A percentile compares a stretch with the other conserved stretches of the same genome.
These are phyloP conservation scores for Meloe dianella DNA, from an alignment of 2,888 invertebrate genomes.

Conservation along the genomic window DNA sequence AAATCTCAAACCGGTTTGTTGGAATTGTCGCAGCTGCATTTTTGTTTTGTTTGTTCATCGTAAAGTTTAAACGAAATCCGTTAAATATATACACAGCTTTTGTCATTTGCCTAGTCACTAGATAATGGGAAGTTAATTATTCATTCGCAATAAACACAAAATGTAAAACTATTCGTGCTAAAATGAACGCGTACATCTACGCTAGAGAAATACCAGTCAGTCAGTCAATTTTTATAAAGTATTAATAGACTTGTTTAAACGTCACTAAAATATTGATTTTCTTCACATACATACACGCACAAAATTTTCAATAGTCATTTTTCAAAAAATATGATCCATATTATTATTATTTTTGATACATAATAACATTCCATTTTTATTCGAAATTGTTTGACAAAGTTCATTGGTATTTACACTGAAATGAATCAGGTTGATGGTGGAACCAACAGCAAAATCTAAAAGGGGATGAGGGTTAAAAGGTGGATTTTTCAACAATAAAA, in stretches of 20 bases:
- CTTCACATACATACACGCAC: constrained; percentile 5
- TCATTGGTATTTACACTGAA: constrained; percentile 38
- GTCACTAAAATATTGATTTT: constrained; percentile 30
- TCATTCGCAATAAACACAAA: constrained; percentile 17
- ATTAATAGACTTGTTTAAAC: constrained; percentile 30
- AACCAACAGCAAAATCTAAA: constrained; percentile 3
- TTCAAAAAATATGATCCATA: constrained; percentile 14
- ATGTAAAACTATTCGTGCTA: constrained; percentile 18
- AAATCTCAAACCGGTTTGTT: constrained; percentile 2
- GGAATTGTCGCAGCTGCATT: constrained; percentile 6
- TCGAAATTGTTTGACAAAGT: constrained; percentile 23
- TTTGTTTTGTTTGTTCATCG: constrained; percentile 17
- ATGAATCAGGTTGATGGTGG: constrained; percentile 34
- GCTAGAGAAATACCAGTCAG: constrained; percentile 22
- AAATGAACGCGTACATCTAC: constrained; percentile 20
- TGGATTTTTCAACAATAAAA: constrained; percentile 34
- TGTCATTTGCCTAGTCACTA: neutral
- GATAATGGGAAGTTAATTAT: constrained; percentile 29
- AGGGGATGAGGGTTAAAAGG: constrained; percentile 28
- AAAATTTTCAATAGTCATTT: constrained; percentile 26
- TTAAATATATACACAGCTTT: neutral
- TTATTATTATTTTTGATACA: constrained; percentile 22
- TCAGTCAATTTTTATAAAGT: constrained; percentile 22
- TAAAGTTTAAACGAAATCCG: neutral
- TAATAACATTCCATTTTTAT: constrained; percentile 8